Evolutionary conservation across 2,888 invertebrate species (phyloP), one percentile per base, ranked within the genome.

Genomic region (Agrochola litura): DNA sequence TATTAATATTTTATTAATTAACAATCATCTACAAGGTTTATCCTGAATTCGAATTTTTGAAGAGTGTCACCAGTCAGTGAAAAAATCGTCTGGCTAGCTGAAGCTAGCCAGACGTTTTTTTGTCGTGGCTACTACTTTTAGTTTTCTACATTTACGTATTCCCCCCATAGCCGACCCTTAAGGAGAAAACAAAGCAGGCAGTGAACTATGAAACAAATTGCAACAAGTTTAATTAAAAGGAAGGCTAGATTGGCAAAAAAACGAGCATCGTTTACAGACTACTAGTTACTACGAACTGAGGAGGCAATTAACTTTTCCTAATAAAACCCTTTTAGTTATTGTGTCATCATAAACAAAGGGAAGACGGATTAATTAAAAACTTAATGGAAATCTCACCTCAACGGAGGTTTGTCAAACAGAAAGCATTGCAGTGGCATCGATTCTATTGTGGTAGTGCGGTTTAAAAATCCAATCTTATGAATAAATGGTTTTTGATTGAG

Each of bases 351-450:
- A 66, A 43, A 65, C 12, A 54, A 80, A 61, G 30, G 12, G 49
- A 64, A 68, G 25, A 25, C 10, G 25, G n/a, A 43, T 81, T 61
- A 66, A 73, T 70, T 71, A 70, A 63, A 76, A 70, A 63, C 46
- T 74, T 37, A 71, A 82, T 74, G n/a, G 68, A 58, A 72, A 61
- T 70, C 25, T 71, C n/a, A 67, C 22, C 19, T 68, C 14, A n/a
- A 10, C 37, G 54, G 10, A 16, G 22, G 22, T 46, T 71, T 49
- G 10, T 60, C 58, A 49, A 56, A 41, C 25, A 43, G 22, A 41
- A 25, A 46, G 25, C 22, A 71, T 6, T 22, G 10, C 49, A 73
- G 10, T 56, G 22, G n/a, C 19, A 12, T 54, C 30, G 2, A 25
- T 68, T 79, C 9, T 56, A 61, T 49, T 61, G 25, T 22, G 4